These are phyloP conservation scores for Liodrosophila aerea DNA, from an alignment of 2,888 invertebrate genomes.

Conservation along the genomic window DNA sequence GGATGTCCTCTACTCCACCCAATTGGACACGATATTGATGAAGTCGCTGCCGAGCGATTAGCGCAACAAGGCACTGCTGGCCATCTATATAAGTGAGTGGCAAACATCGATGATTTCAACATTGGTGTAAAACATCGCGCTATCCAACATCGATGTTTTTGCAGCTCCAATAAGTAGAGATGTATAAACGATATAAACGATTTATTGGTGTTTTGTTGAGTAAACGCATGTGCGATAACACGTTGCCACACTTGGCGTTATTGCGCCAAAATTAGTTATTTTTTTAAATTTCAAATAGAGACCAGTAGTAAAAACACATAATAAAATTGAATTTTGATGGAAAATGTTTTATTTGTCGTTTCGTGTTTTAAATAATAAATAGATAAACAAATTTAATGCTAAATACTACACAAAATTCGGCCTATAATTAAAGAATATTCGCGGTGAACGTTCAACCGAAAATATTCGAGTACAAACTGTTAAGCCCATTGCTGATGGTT, in stretches of 20 bases:
- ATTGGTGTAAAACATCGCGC: no score
- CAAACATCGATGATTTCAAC: conserved; percentile 24
- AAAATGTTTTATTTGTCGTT: conserved; percentile 34
- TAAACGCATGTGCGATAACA: no score
- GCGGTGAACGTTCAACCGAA: conserved; percentile 85
- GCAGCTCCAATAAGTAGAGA: conserved; percentile 13
- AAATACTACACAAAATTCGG: conserved; percentile 45
- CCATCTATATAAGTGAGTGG: neutral
- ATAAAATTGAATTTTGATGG: conserved; percentile 1
- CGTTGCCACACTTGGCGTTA: no score
- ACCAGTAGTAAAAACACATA: neutral
- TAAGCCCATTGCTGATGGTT: conserved; percentile 90
- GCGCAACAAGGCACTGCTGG: no score
- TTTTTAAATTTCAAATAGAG: no score
- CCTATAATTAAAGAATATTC: conserved; percentile 23
- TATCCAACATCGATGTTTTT: no score
- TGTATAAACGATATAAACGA: conserved; percentile 5
- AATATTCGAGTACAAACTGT: conserved; percentile 89
- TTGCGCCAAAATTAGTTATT: no score
- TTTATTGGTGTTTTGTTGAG: neutral
- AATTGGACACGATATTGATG: no score
- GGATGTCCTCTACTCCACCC: no score
- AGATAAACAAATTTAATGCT: conserved; percentile 39
- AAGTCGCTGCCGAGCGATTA: no score
- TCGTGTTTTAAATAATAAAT: conserved; percentile 43